phyloP scores from a whole-genome alignment of 2,797 vertebrate genomes.

The Coracias cyanogaster region DNA sequence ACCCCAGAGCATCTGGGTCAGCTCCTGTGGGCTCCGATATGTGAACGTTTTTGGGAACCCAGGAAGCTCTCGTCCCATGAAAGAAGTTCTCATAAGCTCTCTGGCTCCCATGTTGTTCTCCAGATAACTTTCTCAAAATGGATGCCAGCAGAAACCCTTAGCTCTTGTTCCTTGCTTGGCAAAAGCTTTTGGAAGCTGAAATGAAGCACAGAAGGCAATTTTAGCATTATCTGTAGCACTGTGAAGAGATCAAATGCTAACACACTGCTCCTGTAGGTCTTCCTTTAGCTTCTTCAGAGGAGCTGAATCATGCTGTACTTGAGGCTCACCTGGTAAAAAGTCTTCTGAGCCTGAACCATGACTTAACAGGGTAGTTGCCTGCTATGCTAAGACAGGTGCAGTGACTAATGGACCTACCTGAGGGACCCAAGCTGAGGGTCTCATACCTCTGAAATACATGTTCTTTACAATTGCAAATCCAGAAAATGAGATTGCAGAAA shows the following conservation, averaged over 20 bases:
- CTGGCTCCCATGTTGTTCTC: background rate
- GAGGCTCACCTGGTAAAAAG: background rate
- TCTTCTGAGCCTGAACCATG: background rate
- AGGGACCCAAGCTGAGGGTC: background rate
- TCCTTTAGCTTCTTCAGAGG: background rate
- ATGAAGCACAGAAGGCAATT: background rate
- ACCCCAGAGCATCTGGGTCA: slow-evolving; percentile 1
- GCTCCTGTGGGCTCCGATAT: background rate
- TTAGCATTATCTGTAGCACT: background rate
- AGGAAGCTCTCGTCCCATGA: background rate
- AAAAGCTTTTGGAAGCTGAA: background rate
- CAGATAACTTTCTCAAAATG: slow-evolving; percentile 34
- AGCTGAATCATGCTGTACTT: background rate
- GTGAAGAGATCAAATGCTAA: background rate
- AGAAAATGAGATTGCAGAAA: background rate
- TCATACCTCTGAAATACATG: background rate
- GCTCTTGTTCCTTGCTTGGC: background rate
- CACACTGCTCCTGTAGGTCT: background rate
- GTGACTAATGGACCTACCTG: background rate
- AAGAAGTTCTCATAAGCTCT: background rate
- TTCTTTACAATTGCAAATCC: background rate
- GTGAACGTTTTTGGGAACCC: background rate
- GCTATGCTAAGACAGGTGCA: fast-evolving
- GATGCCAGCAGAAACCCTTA: background rate
- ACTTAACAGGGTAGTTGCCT: background rate